Evolutionary conservation across 2,888 invertebrate species (phyloP), one percentile per base, ranked within the genome.

Genomic region (Plagiodera versicolora): DNA sequence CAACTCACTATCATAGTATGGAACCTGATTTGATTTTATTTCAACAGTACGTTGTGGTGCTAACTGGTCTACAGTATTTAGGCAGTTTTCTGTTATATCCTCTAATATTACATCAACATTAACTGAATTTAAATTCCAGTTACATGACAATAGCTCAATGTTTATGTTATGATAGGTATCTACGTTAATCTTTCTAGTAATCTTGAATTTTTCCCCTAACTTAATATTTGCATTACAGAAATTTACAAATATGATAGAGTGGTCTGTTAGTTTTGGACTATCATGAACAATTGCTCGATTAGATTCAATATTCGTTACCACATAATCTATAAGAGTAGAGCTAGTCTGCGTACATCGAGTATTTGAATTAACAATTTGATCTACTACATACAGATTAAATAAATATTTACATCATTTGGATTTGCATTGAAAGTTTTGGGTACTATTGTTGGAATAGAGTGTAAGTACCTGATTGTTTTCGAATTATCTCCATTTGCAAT

Each of bases 1-100:
- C 11, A 28, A n/a, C 8, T 49, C 49, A 49, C 2, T 49, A 49
- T 49, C 49, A n/a, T 49, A 49, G 24, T 49, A 49, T 24, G 49
- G 49, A 49, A 24, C 14, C 19, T 49, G 49, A 16, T 49, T 49
- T 24, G 24, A 4, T 14, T 49, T 49, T 3, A 49, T 49, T 49
- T n/a, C 10, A 49, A 49, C 49, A 14, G 49, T 14, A 28, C 28
- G 49, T 49, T 49, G 28, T 1, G 49, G 49, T 28, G 49, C 24
- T 9, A 49, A 28, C 9, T 48, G 11, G 48, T 32, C 9, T 2
- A 32, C 32, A 32, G 9, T 32, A 11, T 10, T 32, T 9, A 11
- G 0, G 24, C 24, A 24, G 20, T 48, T 48, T 48, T 20, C 6
- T 5, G 24, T 16, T 17, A 46, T 46, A 18, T 46, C 46, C 16